Evolutionary conservation across 2,113 vertebrate genomes (phyloP).

Genomic region (Amazona guildingii): DNA sequence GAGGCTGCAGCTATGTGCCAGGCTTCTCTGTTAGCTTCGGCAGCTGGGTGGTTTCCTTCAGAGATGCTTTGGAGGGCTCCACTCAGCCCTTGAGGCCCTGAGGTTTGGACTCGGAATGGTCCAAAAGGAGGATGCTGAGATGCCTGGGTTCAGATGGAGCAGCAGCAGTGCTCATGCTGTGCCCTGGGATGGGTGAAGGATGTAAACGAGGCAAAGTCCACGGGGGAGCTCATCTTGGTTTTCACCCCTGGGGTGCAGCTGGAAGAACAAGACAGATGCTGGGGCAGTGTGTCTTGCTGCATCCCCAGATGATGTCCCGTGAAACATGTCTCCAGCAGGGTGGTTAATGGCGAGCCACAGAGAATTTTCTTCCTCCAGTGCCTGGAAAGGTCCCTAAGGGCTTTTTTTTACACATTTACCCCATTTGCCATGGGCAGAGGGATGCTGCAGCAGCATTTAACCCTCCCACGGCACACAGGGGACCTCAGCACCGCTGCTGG

Average conservation of each 20-base stretch:
- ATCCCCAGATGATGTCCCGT: not conserved
- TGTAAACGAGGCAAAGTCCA: fast-evolving
- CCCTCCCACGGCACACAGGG: no score
- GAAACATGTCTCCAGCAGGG: fast-evolving
- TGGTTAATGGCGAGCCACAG: not conserved
- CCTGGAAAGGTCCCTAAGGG: not conserved
- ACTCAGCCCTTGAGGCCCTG: fast-evolving
- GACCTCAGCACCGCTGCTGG: not conserved
- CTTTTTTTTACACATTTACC: not conserved
- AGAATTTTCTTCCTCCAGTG: not conserved
- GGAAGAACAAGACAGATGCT: not conserved
- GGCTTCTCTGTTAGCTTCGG: not conserved
- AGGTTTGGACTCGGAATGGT: fast-evolving
- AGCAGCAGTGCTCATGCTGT: fast-evolving
- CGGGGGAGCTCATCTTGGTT: not conserved
- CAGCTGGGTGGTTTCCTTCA: fast-evolving
- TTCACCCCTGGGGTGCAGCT: not conserved
- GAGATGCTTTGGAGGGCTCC: not conserved
- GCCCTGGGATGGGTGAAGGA: not conserved
- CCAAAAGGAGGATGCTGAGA: fast-evolving
- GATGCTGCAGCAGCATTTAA: not conserved
- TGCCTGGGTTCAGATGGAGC: not conserved
- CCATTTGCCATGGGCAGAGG: not conserved
- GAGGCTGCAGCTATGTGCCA: fast-evolving
- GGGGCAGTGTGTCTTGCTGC: not conserved